Evolutionary conservation across 2,888 invertebrate species (phyloP), one percentile per base, ranked within the genome.

Genomic region (Globia sparganii): DNA sequence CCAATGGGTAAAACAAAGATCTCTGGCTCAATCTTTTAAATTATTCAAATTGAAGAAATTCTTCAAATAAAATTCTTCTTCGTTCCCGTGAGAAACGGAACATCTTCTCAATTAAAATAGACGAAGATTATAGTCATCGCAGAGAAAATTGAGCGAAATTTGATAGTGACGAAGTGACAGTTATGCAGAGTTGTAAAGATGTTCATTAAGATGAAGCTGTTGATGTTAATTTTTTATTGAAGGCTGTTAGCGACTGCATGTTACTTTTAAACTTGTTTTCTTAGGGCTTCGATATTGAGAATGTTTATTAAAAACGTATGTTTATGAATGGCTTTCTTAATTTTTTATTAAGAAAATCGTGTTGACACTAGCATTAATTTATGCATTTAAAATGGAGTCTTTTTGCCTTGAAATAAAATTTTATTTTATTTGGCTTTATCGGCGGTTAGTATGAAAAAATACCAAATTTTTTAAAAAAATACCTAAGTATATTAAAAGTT

Each of bases 11-110:
- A 85, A 87, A 87, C 85, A 87, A 86, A 88, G 72, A 75, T 31
- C 75, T 28, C 34, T 43, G n/a, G 15, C 31, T 66, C 77, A 86
- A 86, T 83, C 85, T 81, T 83, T 76, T 46, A 71, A 80, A 86
- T 76, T 88, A 88, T 88, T 86, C 79, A 89, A 91, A 91, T 90
- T 84, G 86, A 88, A 80, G 86, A 83, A 87, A 88, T 90, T 87
- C 87, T 83, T 79, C 28, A 72, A 77, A 75, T 72, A 69, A 76
- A 73, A 46, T 78, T 72, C 72, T 66, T 70, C 75, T 84, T 15
- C 77, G 81, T 92, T 92, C 91, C 91, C 92, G 90, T 92, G 92
- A 90, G 92, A 92, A 92, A 88, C 79, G 40, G 31, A 75, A 80
- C 67, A 11, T 81, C 77, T 82, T 84, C 77, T 76, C 81, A 86